Evolutionary conservation across 2,888 invertebrate species (phyloP), one percentile per base, ranked within the genome.

Genomic region (Pyrgus malvae): DNA sequence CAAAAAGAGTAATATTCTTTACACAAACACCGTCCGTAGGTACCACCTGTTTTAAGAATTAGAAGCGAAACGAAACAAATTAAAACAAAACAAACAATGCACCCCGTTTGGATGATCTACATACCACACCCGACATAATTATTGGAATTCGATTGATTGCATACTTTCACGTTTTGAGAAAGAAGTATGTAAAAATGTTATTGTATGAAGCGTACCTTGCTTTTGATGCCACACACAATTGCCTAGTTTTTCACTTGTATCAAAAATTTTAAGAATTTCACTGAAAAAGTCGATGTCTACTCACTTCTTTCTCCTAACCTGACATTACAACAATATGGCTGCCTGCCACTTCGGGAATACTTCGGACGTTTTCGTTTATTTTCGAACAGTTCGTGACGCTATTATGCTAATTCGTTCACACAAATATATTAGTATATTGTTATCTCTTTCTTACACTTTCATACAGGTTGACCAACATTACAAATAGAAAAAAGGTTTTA

Each of bases 301-400:
- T 73, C 75, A 79, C 81, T 74, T 72, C 78, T 80, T 74, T 72
- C 78, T 80, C 55, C 69, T 77, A 80, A 68, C 72, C 76, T 86
- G 83, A 84, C 85, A 86, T 77, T 71, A 83, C 85, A n/a, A n/a
- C n/a, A 88, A 88, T 74, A 88, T 89, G 88, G 88, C 87, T 84
- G 69, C 79, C 57, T n/a, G n/a, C n/a, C n/a, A 25, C 33, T 61
- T 80, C 76, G 76, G 62, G 51, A 55, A 40, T 41, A 27, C 35
- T 62, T 80, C 76, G 76, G 62, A 53, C 56, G 41, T 44, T 60
- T 64, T 78, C 80, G 78, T 64, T 60, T 49, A 44, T 23, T 27
- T 58, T 76, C 80, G 76, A 59, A 25, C 33, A 50, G 40, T 54
- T 17, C 25, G 31, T 25, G 51, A 65, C 71, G 73, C 60, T 55